Conservation (phyloP, 2,888 invertebrate species). For the Ypsolopha scabrella region DNA sequence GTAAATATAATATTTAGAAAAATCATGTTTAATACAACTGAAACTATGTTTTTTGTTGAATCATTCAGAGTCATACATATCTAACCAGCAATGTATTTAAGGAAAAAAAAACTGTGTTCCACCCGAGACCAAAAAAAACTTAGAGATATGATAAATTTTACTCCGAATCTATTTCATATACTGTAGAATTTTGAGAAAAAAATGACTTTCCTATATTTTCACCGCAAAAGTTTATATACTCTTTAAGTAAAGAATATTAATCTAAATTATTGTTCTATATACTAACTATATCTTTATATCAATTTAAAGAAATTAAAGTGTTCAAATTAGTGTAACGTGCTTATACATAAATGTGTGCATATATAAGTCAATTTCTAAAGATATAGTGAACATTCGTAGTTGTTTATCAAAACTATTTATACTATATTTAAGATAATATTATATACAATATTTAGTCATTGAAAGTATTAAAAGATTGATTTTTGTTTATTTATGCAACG, state of each 20-base stretch:
- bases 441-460: slow-evolving; percentile 4
- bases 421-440: slow-evolving; percentile 15
- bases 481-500: not conserved
- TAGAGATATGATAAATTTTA: slow-evolving; percentile 13
- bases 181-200: slow-evolving; percentile 30
- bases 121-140: slow-evolving; percentile 24
- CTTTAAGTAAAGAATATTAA: not conserved
- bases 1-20: no score
- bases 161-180: slow-evolving; percentile 21
- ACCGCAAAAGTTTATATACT: not conserved
- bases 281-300: slow-evolving; percentile 3
- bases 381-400: slow-evolving; percentile 28
- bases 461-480: not conserved
- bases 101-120: slow-evolving; percentile 21
- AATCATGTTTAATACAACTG: no score
- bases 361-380: slow-evolving; percentile 22
- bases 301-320: slow-evolving; percentile 14
- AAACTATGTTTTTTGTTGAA: no score
- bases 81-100: not conserved
- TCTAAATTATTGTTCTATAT: not conserved
- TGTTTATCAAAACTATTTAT: slow-evolving; percentile 17
- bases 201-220: not conserved
- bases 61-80: not conserved
- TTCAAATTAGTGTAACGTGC: slow-evolving; percentile 12
- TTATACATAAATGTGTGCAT: slow-evolving; percentile 7